Conservation (phyloP, 2,113 vertebrate genomes). For the Aepyceros melampus region DNA sequence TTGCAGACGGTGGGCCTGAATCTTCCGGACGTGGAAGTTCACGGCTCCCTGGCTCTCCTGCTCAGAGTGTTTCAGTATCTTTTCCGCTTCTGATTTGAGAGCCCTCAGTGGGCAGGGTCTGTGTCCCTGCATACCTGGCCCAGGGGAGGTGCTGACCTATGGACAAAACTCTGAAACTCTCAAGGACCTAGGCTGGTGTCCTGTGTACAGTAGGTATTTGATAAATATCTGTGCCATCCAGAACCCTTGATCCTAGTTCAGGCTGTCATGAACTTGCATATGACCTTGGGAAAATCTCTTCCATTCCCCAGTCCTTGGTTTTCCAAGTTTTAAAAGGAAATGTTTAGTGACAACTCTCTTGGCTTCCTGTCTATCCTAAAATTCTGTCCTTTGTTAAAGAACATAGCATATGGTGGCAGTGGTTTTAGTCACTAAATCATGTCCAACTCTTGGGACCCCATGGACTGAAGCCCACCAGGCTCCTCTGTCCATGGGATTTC, state of each 20-base stretch:
- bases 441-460: background rate
- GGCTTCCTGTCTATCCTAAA: background rate
- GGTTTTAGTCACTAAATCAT: background rate
- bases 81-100: background rate
- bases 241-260: background rate
- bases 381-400: background rate
- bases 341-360: background rate
- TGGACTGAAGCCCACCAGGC: background rate
- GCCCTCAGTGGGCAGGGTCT: background rate
- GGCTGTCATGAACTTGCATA: background rate
- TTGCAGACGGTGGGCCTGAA: background rate
- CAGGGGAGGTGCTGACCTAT: background rate
- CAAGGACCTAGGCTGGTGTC: background rate
- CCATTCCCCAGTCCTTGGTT: background rate
- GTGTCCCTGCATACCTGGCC: background rate
- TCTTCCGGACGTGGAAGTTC: background rate
- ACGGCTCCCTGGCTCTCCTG: background rate
- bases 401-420: background rate
- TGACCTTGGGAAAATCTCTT: background rate
- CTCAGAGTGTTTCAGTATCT: background rate
- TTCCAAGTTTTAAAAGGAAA: background rate
- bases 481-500: background rate
- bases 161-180: background rate
- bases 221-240: background rate
- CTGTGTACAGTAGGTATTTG: background rate